Evolutionary conservation across 2,888 invertebrate species (phyloP), one percentile per base, ranked within the genome.

Genomic region (Buathra laborator): DNA sequence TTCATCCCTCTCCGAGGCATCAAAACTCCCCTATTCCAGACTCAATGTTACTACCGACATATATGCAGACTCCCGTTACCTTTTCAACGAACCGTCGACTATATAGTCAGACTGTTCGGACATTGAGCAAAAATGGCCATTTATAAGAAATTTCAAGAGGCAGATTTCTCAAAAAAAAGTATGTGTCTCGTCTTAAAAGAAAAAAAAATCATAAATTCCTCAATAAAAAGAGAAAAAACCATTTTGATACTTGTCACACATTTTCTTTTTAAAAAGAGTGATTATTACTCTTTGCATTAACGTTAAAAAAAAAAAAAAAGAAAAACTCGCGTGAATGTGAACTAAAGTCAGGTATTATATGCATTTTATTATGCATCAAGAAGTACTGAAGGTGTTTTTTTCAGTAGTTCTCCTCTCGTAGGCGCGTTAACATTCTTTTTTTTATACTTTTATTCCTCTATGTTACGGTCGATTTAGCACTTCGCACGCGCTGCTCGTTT

Each of bases 1-100:
- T 66, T 66, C 64, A 66, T 66, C 66, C 66, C 76, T 48, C 51
- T 81, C 77, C 64, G 68, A 32, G 53, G 71, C 80, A 71, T 83
- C 85, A 81, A 80, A 78, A 67, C 75, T 75, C 74, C 71, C 79
- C 74, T 79, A 68, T 86, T 77, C 76, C 46, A 59, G 67, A 62
- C 64, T 44, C 24, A 5, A 14, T 67, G 19, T 59, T 14, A 16
- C 48, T 79, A 74, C 70, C 37, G 7, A 83, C 75, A 32, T 62
- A 14, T 19, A 81, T 37, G 48, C 48, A 81, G 66, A 68, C 62
- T n/a, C 62, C 29, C 29, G 32, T 62, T 29, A 62, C 62, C 12
- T 62, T 32, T 53, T 51, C 16, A 71, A 53, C 51, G 71, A 29
- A 16, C 10, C 67, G 53, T 19, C 12, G 43, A 16, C 24, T 24